These are phyloP conservation scores for Chanos chanos DNA, from an alignment of 2,797 vertebrate genomes.

Conservation along the genomic window DNA sequence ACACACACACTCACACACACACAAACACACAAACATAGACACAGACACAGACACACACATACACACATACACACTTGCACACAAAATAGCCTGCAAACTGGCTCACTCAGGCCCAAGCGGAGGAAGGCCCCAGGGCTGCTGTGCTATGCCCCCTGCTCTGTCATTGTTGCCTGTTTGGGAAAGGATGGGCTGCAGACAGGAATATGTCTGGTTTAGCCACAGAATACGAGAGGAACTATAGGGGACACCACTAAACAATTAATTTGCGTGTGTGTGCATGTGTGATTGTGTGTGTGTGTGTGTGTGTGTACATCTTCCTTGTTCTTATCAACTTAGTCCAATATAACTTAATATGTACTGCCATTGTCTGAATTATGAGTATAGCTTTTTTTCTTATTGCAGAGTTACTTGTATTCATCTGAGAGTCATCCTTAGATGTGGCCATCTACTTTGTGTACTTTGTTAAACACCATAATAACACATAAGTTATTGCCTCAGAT, in stretches of 20 bases:
- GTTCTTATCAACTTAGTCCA: slow-evolving; percentile 56
- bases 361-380: slow-evolving; percentile 41
- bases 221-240: slow-evolving; percentile 60
- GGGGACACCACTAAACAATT: slow-evolving; percentile 61
- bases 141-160: slow-evolving; percentile 25
- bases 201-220: slow-evolving; percentile 52
- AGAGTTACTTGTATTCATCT: slow-evolving; percentile 47
- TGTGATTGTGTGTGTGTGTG: too few species aligned
- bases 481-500: slow-evolving; percentile 53
- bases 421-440: slow-evolving; percentile 35
- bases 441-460: slow-evolving; percentile 44
- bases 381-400: slow-evolving; percentile 57
- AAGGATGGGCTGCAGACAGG: slow-evolving; percentile 60
- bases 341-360: slow-evolving; percentile 58
- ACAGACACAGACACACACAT: background rate
- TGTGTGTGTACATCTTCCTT: slow-evolving; percentile 21
- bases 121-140: background rate
- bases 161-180: slow-evolving; percentile 53
- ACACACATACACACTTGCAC: too few species aligned
- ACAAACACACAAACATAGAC: background rate
- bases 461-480: slow-evolving; percentile 47
- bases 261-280: slow-evolving; percentile 43
- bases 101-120: too few species aligned
- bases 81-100: background rate
- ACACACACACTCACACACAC: background rate